Evolutionary conservation across 2,888 invertebrate genomes (phyloP), one percentile per base, ranked within the genome.

Genomic region (Petrolisthes cinctipes): DNA sequence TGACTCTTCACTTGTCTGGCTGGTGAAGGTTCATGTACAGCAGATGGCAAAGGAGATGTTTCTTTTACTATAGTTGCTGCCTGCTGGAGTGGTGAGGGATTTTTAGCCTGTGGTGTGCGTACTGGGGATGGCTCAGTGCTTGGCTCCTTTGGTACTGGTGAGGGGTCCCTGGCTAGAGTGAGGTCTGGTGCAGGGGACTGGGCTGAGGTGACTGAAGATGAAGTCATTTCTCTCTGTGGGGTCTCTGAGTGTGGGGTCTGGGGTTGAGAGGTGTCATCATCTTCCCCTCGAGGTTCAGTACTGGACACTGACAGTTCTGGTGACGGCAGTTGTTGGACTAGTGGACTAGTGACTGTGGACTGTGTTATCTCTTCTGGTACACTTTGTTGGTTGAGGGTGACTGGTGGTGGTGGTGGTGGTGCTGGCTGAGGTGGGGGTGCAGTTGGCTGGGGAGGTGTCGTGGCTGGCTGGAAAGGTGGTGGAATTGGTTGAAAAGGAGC

Each of bases 371-470:
- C 54, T 14, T 23, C n/a, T n/a, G 37, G 37, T 2, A 37, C 37
- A 37, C 37, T 37, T 37, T 37, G 37, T 37, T 37, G 37, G 37
- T 37, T 37, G 37, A 37, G 37, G 37, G 37, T 37, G 37, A 37
- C 37, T 37, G 37, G 37, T 37, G 37, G 37, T 37, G 37, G 37
- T 37, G 87, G 87, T 80, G 83, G 87, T 80, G 83, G 87, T 20
- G 83, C 80, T 53, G 87, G 87, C 3, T 83, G 87, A 37, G 86
- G 86, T 14, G 82, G 78, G 51, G 86, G 73, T 53, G 83, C 87
- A 83, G 83, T 73, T 37, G 87, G 71, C 56, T 80, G 14, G 23
- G 87, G 83, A 17, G 80, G 83, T 37, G 87, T 71, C 54, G 86
- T 68, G 23, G 68, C 66, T 82, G 75, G 78, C 9, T 79, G 78